phyloP scores from a whole-genome alignment of 2,797 vertebrate species.

The Poeciliopsis infans region DNA sequence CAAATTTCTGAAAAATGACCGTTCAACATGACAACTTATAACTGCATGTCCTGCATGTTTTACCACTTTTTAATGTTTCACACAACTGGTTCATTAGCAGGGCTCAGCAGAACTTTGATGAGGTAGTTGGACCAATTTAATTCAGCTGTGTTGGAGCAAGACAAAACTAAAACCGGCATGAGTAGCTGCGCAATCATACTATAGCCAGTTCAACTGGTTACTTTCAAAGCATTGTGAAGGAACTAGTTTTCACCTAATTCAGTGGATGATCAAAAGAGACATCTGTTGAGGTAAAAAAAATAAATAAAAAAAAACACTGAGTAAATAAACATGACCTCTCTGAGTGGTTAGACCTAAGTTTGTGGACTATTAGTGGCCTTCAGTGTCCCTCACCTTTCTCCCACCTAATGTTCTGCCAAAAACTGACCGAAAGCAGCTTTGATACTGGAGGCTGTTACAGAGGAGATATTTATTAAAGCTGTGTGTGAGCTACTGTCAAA shows the following conservation, averaged over 20 bases:
- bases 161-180: too few relatives aligned
- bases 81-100: not conserved
- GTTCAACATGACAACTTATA: too few relatives aligned
- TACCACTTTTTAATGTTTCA: too few relatives aligned
- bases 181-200: not conserved
- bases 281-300: conserved; percentile 60
- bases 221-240: conserved; percentile 24
- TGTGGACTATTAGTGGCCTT: conserved; percentile 59
- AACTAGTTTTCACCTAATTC: conserved; percentile 30
- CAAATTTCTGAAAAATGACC: too few relatives aligned
- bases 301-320: conserved; percentile 22
- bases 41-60: too few relatives aligned
- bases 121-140: not conserved
- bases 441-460: conserved; percentile 15
- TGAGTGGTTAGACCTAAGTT: conserved; percentile 14
- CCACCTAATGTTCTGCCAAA: conserved; percentile 41
- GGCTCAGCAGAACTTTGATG: not conserved
- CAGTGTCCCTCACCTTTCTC: conserved; percentile 61
- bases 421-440: conserved; percentile 28
- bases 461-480: not conserved
- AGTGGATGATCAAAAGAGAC: conserved; percentile 49
- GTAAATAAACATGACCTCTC: conserved; percentile 68
- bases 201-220: not conserved
- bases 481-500: conserved; percentile 7
- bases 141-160: not conserved